Base-by-base conservation (phyloP, 1,140 invertebrate species). In the Cataglyphis hispanica region DNA sequence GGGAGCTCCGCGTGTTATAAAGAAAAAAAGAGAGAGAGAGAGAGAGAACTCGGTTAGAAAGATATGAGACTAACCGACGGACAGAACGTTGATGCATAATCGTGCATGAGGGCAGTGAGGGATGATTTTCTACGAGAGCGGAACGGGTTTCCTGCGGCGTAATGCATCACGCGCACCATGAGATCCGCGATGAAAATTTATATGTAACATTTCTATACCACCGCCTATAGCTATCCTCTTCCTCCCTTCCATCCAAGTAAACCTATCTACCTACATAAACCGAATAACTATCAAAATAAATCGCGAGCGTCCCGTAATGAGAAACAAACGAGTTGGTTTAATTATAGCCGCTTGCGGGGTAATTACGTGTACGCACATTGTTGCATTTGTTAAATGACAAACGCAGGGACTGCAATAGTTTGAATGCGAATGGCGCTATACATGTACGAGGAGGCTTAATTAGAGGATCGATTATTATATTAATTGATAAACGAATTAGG, bases 11-110 rank as follows among this genome's bases (percentile, higher is more conserved):
- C 72, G 31, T 37, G n/a, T 46, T 50, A 16, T 50, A 19, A 16
- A 50, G 43, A 46, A 16, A 50, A 16, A 19, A 16, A 50, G 46
- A 19, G 46, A 50, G 46, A 19, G 16, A 50, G 46, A 50, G 4
- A 19, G 16, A 50, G 13, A 61, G 22, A 64, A 60, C 16, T 34
- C 43, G 63, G 31, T 53, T 58, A 69, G 46, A 66, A 46, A 60
- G 53, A 61, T 60, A n/a, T 46, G 76, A 63, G 63, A 69, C 43
- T 25, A 61, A 63, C 25, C 58, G n/a, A 53, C 78, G 69, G 31
- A 60, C n/a, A 60, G 72, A 77, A 84, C 72, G 70, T 84, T 84
- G 81, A 84, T 84, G 72, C 78, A 83, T 74, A 83, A 83, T 83
- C 78, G 78, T 19, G 67, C 53, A 34, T 40, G 77, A 37, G 77